Conservation (phyloP, 2,113 vertebrate species). For the Mustelus asterias region DNA sequence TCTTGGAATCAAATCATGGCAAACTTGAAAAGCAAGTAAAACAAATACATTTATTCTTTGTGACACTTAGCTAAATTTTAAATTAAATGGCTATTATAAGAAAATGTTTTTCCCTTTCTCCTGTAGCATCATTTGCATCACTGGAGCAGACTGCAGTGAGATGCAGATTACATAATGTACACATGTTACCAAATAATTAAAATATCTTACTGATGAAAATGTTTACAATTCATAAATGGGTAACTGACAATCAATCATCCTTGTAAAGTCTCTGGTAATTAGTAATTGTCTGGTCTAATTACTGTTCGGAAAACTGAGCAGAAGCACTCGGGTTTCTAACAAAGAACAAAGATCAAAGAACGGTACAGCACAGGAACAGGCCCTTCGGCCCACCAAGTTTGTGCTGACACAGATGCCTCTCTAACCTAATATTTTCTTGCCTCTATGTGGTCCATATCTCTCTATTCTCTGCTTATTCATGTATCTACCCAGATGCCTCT, state of each 20-base stretch:
- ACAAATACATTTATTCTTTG: background rate
- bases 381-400: too few relatives aligned
- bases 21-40: background rate
- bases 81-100: background rate
- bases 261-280: slow-evolving; percentile 76
- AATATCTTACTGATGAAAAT: slow-evolving; percentile 44
- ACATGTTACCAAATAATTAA: slow-evolving; percentile 3
- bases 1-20: background rate
- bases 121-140: background rate
- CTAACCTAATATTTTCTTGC: too few relatives aligned
- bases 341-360: too few relatives aligned
- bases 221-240: slow-evolving; percentile 61
- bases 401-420: too few relatives aligned
- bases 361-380: too few relatives aligned
- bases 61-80: background rate
- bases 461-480: too few relatives aligned
- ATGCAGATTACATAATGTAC: background rate
- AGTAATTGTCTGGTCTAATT: slow-evolving; percentile 74
- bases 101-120: background rate
- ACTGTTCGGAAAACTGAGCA: slow-evolving; percentile 75
- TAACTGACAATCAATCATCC: slow-evolving; percentile 78
- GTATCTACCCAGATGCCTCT: too few relatives aligned
- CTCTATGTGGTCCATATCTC: too few relatives aligned
- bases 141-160: background rate
- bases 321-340: slow-evolving; percentile 58